phyloP scores from a whole-genome alignment of 2,888 invertebrate species.

The Heliconius ismenius region DNA sequence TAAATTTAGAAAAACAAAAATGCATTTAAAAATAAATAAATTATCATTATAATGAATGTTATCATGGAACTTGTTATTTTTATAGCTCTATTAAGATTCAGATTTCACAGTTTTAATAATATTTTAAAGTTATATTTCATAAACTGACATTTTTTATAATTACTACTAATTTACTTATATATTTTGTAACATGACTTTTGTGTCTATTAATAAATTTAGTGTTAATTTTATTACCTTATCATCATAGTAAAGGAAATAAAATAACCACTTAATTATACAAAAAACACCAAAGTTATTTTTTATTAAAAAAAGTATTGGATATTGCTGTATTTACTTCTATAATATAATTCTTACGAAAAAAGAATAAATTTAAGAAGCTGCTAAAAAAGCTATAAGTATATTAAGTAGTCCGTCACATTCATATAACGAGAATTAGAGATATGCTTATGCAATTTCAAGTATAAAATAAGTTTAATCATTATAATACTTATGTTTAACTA shows the following conservation, averaged over 20 bases:
- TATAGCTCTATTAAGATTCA: not conserved
- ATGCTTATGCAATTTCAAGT: conserved; percentile 1
- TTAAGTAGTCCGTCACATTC: not conserved
- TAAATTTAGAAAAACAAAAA: not conserved
- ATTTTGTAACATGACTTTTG: not conserved
- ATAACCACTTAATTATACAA: not conserved
- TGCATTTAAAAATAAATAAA: not conserved
- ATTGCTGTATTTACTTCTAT: not conserved
- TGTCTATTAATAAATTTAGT: too few species aligned
- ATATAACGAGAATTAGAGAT: not conserved
- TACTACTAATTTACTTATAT: not conserved
- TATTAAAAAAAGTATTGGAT: not conserved
- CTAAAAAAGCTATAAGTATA: not conserved
- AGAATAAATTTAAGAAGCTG: not conserved
- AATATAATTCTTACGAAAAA: not conserved
- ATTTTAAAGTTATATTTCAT: not conserved
- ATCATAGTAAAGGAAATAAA: too few species aligned
- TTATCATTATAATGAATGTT: not conserved
- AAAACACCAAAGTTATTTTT: not conserved
- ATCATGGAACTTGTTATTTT: not conserved
- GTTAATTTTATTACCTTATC: too few species aligned
- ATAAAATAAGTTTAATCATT: not conserved
- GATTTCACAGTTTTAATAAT: not conserved
- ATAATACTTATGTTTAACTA: too few species aligned
- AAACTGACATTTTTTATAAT: not conserved